Conservation (phyloP, 2,113 vertebrate genomes). For the Paramormyrops kingsleyae region DNA sequence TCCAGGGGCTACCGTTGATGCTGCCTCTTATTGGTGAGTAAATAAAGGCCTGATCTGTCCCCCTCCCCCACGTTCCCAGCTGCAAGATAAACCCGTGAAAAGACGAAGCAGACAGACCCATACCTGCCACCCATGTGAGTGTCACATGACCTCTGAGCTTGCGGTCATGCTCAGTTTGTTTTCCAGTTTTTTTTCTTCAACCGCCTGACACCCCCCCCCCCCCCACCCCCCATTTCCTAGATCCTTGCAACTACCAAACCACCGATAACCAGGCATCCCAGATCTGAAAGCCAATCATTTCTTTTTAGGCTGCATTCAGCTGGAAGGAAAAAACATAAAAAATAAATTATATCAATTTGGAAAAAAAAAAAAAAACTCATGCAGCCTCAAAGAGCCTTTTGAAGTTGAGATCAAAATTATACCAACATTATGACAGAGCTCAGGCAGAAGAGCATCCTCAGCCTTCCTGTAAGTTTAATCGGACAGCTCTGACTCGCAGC, state of each 20-base stretch:
- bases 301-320: background rate
- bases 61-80: background rate
- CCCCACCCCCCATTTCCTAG: background rate
- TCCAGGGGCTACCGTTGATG: background rate
- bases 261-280: background rate
- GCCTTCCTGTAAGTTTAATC: background rate
- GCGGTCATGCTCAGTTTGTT: too few species aligned
- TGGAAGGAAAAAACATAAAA: background rate
- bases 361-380: background rate
- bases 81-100: background rate
- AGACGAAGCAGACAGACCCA: background rate
- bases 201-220: background rate
- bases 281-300: background rate
- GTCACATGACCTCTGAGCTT: background rate
- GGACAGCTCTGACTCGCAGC: background rate
- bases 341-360: background rate
- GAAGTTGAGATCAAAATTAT: slow-evolving; percentile 6
- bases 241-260: background rate
- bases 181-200: background rate
- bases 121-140: background rate
- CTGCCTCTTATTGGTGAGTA: background rate
- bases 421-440: background rate
- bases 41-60: background rate
- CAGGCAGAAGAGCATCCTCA: background rate
- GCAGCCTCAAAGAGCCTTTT: background rate